These are phyloP conservation scores for Vombatus ursinus DNA, from an alignment of 2,113 vertebrate species.

Conservation along the genomic window DNA sequence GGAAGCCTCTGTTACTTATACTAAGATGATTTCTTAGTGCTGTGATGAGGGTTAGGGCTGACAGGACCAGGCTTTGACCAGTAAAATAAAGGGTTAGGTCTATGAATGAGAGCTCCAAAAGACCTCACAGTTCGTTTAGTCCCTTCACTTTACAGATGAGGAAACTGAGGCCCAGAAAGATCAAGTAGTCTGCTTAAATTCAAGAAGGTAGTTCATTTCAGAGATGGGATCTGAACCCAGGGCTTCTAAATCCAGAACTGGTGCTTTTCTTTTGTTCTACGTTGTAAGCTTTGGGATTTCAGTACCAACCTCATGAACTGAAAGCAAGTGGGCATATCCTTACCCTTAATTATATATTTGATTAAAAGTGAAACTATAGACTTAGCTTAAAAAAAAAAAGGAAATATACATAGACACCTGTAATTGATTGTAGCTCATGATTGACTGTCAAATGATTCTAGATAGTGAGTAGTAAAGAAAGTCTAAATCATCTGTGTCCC, in stretches of 20 bases:
- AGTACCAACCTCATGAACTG: not conserved
- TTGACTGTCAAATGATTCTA: not conserved
- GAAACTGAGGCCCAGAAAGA: not conserved
- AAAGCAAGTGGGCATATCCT: not conserved
- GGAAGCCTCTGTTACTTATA: slow-evolving; percentile 18
- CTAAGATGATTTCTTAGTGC: not conserved
- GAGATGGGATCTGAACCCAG: not conserved
- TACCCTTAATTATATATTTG: not conserved
- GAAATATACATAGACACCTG: not conserved
- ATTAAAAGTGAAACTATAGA: not conserved
- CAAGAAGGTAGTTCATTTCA: not conserved
- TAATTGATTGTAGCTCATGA: not conserved
- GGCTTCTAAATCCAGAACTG: not conserved
- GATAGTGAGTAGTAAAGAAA: not conserved
- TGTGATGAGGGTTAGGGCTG: not conserved
- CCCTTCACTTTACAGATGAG: not conserved
- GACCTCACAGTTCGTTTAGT: not conserved
- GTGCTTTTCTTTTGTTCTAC: not conserved
- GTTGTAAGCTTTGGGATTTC: not conserved
- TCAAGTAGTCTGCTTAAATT: not conserved
- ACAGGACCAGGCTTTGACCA: not conserved
- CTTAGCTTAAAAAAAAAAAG: not conserved
- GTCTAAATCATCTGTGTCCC: not conserved
- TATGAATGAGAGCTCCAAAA: not conserved
- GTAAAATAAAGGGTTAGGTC: not conserved